Percentiles rank a stretch among this genome's conserved stretches.
Conservation (phyloP, 1,140 invertebrate species). For the Euborellia annulipes region DNA sequence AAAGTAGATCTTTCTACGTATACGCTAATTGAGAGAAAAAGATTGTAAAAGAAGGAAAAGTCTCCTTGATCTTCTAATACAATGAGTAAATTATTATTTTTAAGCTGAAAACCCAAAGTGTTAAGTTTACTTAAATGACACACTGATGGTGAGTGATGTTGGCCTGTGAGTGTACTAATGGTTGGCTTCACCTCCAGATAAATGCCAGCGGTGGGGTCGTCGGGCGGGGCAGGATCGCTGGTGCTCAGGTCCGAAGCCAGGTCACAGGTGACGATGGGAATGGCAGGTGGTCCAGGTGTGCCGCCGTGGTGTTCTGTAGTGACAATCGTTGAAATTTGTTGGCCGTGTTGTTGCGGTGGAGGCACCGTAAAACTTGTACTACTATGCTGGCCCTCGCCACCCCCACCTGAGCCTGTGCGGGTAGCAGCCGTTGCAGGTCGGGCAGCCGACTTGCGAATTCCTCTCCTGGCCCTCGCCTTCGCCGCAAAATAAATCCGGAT, state of each 20-base stretch:
- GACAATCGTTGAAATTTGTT: constrained; percentile 41
- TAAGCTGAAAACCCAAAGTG: no score
- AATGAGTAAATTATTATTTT: no score
- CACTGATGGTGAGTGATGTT: no score
- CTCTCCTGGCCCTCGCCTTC: constrained; percentile 70
- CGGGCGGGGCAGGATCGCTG: constrained; percentile 35
- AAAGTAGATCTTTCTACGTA: no score
- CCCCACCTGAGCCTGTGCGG: neutral
- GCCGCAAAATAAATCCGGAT: constrained; percentile 96
- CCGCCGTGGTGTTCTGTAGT: constrained; percentile 36
- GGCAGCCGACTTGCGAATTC: constrained; percentile 53
- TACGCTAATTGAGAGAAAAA: no score
- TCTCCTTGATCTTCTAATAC: no score
- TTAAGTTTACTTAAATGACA: no score
- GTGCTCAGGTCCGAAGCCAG: constrained; percentile 72
- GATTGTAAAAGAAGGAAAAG: no score
- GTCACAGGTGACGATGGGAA: constrained; percentile 72
- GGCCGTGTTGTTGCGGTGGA: neutral
- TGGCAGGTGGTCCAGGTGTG: constrained; percentile 34
- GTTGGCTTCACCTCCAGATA: constrained; percentile 4
- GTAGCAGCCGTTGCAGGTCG: constrained; percentile 1
- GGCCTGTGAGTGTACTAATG: no score
- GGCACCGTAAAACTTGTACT: constrained; percentile 7
- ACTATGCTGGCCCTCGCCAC: neutral
- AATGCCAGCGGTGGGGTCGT: constrained; percentile 2